phyloP scores from a whole-genome alignment of 2,113 vertebrate genomes.

The Myrmophylax atrothorax region DNA sequence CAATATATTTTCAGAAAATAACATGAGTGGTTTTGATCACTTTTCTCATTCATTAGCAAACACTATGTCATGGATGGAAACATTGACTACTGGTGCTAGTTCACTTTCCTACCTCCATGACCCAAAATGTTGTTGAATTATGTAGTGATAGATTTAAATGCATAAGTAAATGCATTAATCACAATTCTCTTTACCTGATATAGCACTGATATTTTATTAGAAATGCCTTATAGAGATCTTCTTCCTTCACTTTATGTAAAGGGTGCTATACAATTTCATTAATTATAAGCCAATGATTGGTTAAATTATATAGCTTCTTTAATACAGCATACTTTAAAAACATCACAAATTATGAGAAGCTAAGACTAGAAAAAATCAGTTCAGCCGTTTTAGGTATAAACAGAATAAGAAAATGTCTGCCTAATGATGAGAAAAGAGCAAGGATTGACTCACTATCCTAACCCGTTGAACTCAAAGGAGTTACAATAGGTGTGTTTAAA shows the following conservation, averaged over 20 bases:
- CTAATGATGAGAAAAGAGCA: neutral
- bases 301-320: neutral
- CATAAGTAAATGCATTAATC: neutral
- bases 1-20: conserved; percentile 16
- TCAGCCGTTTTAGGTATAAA: neutral
- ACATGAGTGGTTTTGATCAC: neutral
- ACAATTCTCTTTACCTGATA: neutral
- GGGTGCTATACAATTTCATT: neutral
- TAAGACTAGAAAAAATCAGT: neutral
- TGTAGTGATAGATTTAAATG: neutral
- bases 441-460: neutral
- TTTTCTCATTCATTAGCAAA: neutral
- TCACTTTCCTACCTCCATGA: neutral
- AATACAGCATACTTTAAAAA: neutral
- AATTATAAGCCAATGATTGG: neutral
- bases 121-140: neutral
- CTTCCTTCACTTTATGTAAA: neutral
- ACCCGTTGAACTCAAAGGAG: neutral
- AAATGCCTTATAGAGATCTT: neutral
- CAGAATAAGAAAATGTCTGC: neutral
- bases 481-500: neutral
- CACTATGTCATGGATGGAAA: neutral
- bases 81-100: neutral
- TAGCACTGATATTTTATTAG: neutral
- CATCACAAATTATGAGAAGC: neutral